Conservation (phyloP, 2,888 invertebrate genomes). For the Mactromeris polynyma region DNA sequence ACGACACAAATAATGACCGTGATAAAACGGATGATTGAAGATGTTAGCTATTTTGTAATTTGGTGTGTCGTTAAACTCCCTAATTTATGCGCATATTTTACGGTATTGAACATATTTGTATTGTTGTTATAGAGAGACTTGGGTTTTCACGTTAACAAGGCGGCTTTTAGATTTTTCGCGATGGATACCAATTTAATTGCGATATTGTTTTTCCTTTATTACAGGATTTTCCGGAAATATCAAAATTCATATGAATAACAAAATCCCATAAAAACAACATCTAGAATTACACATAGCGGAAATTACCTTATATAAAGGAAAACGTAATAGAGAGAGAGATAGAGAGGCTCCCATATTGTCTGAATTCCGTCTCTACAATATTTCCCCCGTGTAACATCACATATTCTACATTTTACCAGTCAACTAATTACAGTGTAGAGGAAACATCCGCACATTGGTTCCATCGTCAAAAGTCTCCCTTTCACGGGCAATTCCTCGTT, state of each 20-base stretch:
- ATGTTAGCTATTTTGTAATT: not conserved
- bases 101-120: not conserved
- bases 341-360: constrained; percentile 20
- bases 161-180: not conserved
- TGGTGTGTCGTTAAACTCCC: not conserved
- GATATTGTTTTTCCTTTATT: constrained; percentile 4
- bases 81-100: not conserved
- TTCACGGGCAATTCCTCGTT: constrained; percentile 34
- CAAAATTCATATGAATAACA: constrained; percentile 18
- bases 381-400: constrained; percentile 54
- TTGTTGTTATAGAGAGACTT: not conserved
- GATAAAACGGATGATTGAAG: not conserved
- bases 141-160: not conserved
- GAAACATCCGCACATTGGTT: constrained; percentile 42
- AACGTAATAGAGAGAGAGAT: constrained; percentile 29
- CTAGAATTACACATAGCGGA: constrained; percentile 53
- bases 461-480: constrained; percentile 29
- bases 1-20: not conserved
- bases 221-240: constrained; percentile 4
- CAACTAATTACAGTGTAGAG: constrained; percentile 55
- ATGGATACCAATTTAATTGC: not conserved
- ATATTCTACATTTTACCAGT: constrained; percentile 44
- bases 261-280: constrained; percentile 23
- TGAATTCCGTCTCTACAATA: constrained; percentile 6
- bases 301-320: constrained; percentile 54